Percentiles rank a stretch among this genome's conserved stretches.
Evolutionary conservation across 2,113 vertebrate genomes (phyloP).

Genomic region (Hoplias malabaricus): DNA sequence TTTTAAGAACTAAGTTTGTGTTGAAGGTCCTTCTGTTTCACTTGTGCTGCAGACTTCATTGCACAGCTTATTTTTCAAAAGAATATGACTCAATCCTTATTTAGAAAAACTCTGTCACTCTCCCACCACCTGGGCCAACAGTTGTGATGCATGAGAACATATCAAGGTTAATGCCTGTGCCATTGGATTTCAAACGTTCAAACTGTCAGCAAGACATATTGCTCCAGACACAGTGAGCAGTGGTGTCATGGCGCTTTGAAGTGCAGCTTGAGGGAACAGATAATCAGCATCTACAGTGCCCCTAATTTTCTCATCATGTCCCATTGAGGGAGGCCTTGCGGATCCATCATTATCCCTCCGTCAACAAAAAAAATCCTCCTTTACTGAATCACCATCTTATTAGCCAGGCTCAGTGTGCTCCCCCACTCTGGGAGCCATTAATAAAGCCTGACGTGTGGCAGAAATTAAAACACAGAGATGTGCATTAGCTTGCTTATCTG

Average conservation of each 20-base stretch:
- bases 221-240: slow-evolving; percentile 15
- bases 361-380: slow-evolving; percentile 18
- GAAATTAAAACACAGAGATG: slow-evolving; percentile 43
- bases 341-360: slow-evolving; percentile 12
- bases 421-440: slow-evolving; percentile 34
- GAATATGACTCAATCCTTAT: background rate
- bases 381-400: slow-evolving; percentile 34
- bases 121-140: background rate
- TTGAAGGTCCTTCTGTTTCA: no score
- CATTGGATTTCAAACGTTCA: background rate
- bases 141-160: background rate
- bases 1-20: no score
- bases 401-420: slow-evolving; percentile 21
- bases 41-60: no score
- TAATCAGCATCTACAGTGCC: background rate
- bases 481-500: slow-evolving; percentile 13
- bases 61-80: background rate
- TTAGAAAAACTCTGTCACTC: background rate
- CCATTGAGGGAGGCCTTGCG: background rate
- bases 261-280: background rate
- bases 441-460: slow-evolving; percentile 32
- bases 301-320: slow-evolving; percentile 27
- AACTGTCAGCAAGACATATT: slow-evolving; percentile 12
- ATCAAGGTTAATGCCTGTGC: background rate
- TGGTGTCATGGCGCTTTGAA: slow-evolving; percentile 15